Evolutionary conservation across 1,140 invertebrate species (phyloP).

Genomic region (Ptiloglossa arizonensis): DNA sequence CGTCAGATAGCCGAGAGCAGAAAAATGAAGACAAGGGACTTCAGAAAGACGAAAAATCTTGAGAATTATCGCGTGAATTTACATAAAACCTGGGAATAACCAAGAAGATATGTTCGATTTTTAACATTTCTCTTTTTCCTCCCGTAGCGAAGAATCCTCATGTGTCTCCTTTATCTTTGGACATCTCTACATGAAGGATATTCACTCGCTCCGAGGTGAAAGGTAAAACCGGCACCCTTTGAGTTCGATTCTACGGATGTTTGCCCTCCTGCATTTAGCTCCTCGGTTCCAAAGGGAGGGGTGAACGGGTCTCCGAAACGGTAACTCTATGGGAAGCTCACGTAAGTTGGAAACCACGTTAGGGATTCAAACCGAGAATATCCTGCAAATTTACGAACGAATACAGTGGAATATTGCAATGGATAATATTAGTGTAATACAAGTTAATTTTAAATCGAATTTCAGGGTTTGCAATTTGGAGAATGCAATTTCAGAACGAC

Average conservation of each 20-base stretch:
- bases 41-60: constrained; percentile 14
- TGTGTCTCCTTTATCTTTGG: neutral
- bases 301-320: neutral
- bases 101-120: constrained; percentile 28
- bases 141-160: neutral
- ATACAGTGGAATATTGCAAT: neutral
- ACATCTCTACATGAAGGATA: constrained; percentile 4
- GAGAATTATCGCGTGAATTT: constrained; percentile 45
- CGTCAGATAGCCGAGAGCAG: neutral
- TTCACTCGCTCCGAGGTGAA: neutral
- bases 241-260: constrained; percentile 27
- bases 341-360: constrained; percentile 20
- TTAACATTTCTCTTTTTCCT: neutral
- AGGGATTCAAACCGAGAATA: neutral
- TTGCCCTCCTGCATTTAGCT: constrained; percentile 23
- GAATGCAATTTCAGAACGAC: no score
- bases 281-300: neutral
- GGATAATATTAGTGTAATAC: neutral
- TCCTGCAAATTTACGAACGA: constrained; percentile 2
- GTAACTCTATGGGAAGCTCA: neutral
- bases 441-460: neutral
- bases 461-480: neutral
- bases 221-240: constrained; percentile 26
- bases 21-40: neutral
- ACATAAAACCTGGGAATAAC: constrained; percentile 41